Base-by-base conservation (phyloP, 2,797 vertebrate species). In the Euphonia xanthogaster region DNA sequence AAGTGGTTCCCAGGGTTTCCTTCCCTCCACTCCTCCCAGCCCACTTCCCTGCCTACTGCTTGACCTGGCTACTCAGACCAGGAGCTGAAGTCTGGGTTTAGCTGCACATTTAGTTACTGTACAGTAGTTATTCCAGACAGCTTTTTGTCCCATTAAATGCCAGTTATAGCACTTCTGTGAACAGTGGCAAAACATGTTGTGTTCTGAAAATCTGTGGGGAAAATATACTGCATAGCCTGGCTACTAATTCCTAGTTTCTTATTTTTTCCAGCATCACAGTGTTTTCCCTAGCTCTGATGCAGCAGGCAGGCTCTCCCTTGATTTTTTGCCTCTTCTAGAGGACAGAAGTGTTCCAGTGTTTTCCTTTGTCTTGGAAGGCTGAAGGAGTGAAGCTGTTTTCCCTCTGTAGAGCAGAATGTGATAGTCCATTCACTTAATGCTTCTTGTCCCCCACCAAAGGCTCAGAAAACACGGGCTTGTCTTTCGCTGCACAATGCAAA, bases 211-310 rank as follows among this genome's bases (percentile, higher is more conserved):
- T 35, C 66, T 62, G 0, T 30, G 6, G 10, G 12, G 44, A 14
- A 16, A 27, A 30, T n/a, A 51, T 9, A 9, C 40, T 86, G 18
- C 35, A 16, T 35, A 83, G 27, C 15, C 47, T 33, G 31, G 9
- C 23, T 78, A 23, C 19, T 51, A 54, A 75, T 24, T 28, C 18
- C 21, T 37, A 2, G 7, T 18, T 88, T 61, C 24, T 47, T 55
- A 1, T 35, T 28, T 65, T 83, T 90, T 44, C 23, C 51, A 75
- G 9, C 0, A 0, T 25, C 28, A 6, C 15, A 25, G 23, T 13
- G 4, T 67, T 86, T 93, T 77, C 20, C 5, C 33, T 19, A 72
- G 7, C 6, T 73, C n/a, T 60, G 47, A 27, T 3, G 8, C 3
- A 1, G 14, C 9, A 8, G 28, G 12, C 45, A 72, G 24, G 28